phyloP scores from a whole-genome alignment of 2,888 invertebrate species.

The Portevinia maculata region DNA sequence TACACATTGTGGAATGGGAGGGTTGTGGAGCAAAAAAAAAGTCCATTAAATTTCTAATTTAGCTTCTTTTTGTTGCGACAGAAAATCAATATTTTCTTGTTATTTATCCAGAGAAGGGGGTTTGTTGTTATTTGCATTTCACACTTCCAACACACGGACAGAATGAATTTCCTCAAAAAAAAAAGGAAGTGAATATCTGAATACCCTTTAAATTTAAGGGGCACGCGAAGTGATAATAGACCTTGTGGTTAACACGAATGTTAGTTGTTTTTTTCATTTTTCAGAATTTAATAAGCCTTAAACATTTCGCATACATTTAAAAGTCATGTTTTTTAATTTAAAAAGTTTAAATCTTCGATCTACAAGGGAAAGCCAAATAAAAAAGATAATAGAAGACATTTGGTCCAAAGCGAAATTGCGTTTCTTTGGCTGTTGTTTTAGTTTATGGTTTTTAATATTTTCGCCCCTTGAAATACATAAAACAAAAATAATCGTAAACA shows the following conservation, averaged over 20 bases:
- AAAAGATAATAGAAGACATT: constrained; percentile 18
- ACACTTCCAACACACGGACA: constrained; percentile 43
- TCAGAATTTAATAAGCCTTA: too few relatives aligned
- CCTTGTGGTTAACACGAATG: constrained; percentile 2
- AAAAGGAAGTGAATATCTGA: neutral
- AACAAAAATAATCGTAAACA: constrained; percentile 55
- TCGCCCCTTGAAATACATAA: constrained; percentile 57
- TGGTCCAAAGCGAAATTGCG: constrained; percentile 41
- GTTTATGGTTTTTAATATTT: constrained; percentile 65
- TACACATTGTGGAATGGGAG: constrained; percentile 38
- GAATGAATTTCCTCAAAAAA: constrained; percentile 1
- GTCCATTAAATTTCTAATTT: constrained; percentile 74
- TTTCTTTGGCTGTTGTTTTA: constrained; percentile 34
- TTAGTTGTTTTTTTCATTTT: neutral
- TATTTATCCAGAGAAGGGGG: constrained; percentile 51
- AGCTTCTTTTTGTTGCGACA: constrained; percentile 72
- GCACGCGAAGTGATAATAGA: constrained; percentile 11
- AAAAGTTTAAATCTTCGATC: constrained; percentile 42
- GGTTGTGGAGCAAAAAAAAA: constrained; percentile 25
- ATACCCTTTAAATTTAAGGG: constrained; percentile 1
- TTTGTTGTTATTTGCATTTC: constrained; percentile 64
- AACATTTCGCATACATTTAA: constrained; percentile 13
- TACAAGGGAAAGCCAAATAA: neutral
- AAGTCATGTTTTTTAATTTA: constrained; percentile 17
- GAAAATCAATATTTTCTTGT: constrained; percentile 73